Evolutionary conservation across 2,888 invertebrate species (phyloP), one percentile per base, ranked within the genome.

Genomic region (Rhyacophila evoluta): DNA sequence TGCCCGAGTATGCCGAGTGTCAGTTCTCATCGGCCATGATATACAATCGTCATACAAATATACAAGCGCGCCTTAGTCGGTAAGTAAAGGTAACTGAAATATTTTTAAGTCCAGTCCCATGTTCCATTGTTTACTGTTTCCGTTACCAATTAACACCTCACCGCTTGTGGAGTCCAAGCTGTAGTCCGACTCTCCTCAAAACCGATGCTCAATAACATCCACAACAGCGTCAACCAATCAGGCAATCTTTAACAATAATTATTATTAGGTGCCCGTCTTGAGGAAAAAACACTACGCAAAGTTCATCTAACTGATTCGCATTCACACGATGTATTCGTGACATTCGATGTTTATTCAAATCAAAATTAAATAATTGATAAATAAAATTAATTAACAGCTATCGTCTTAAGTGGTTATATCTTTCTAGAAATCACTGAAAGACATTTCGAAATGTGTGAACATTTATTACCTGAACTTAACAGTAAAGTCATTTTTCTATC

Each of bases 81-180:
- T 74, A 79, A 78, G 81, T 81, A 77, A 55, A 75, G 74, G 70
- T 75, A 79, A 72, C 80, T 81, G 81, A 81, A 80, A 81, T 80
- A 79, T 78, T 81, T 81, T 81, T 80, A 81, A 79, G 79, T 79
- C 78, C 74, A 80, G 80, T 80, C 82, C 80, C 82, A 80, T 79
- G 82, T 75, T 77, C 74, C 87, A 88, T 88, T 89, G 90, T 90
- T 89, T 86, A 87, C 89, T 85, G 89, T 89, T 89, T 89, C 88
- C 89, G 88, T 89, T 89, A 86, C 86, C 89, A 90, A 90, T 90
- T 90, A 90, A 87, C 90, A 89, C 90, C 80, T 81, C 85, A 85
- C 85, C 85, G 86, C 86, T 77, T 74, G 77, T 72, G 74, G 80
- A 75, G 76, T 69, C 70, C 75, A 19, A 55, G 55, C 25, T 55